A percentile compares a stretch with the other conserved stretches of the same genome.
Conservation (phyloP, 2,888 invertebrate genomes). For the Eupithecia subumbrata region DNA sequence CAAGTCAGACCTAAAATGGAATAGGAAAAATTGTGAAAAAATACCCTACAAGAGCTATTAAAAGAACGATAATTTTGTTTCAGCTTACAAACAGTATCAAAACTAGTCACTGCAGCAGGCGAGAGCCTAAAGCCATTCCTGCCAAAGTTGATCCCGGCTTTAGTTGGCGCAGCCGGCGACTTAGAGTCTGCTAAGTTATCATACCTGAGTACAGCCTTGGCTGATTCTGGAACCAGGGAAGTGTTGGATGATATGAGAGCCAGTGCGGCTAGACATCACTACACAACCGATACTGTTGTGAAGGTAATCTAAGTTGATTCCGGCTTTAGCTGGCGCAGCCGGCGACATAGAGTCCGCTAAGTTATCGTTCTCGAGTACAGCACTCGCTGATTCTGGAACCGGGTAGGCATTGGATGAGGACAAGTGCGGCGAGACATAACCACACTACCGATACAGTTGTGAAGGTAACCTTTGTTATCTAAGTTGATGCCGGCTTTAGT, state of each 20-base stretch:
- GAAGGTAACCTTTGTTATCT: too few relatives aligned
- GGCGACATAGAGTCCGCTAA: slow-evolving; percentile 64
- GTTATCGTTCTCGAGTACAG: not conserved
- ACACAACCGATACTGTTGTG: slow-evolving; percentile 94
- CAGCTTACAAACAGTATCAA: slow-evolving; percentile 93
- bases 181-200: slow-evolving; percentile 91
- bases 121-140: slow-evolving; percentile 91
- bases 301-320: slow-evolving; percentile 89
- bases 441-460: too few relatives aligned
- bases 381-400: not conserved
- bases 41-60: too few relatives aligned
- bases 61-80: slow-evolving; percentile 12
- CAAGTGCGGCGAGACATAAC: too few relatives aligned
- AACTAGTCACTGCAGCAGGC: slow-evolving; percentile 92
- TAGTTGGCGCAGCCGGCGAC: slow-evolving; percentile 94
- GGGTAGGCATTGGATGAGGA: too few relatives aligned
- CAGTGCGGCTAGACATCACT: slow-evolving; percentile 91
- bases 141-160: slow-evolving; percentile 90
- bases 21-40: not conserved
- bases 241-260: slow-evolving; percentile 91
- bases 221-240: slow-evolving; percentile 89
- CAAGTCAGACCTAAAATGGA: not conserved
- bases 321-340: slow-evolving; percentile 92
- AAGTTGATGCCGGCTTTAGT: slow-evolving; percentile 92
- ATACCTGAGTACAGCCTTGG: slow-evolving; percentile 90